Evolutionary conservation across 2,888 invertebrate genomes (phyloP).

Genomic region (Rotaria magnacalcarata): DNA sequence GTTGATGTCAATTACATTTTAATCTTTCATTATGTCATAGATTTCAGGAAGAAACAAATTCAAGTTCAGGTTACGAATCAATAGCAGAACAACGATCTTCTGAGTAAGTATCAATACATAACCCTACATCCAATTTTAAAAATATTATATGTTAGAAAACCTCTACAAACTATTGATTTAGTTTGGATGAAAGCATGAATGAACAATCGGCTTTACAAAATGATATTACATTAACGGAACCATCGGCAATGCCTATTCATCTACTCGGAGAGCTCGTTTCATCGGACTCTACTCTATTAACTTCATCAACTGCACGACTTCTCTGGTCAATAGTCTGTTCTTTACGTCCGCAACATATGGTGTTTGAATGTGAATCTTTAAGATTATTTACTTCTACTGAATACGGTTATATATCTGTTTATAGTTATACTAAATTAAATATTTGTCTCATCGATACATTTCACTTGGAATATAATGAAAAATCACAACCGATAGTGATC

Average conservation of each 20-base stretch:
- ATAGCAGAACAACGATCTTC: background rate
- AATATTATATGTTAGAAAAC: no score
- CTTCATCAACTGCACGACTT: background rate
- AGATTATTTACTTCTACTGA: background rate
- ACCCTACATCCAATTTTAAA: no score
- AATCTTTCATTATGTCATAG: background rate
- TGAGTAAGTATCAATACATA: background rate
- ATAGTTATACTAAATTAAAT: background rate
- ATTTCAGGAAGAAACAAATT: background rate
- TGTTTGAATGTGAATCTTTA: background rate
- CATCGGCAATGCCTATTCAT: background rate
- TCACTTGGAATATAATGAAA: background rate
- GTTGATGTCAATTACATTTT: no score
- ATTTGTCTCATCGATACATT: background rate
- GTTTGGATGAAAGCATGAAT: background rate
- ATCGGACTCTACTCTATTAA: background rate
- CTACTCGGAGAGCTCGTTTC: background rate
- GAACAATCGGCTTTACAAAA: background rate
- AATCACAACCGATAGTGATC: background rate
- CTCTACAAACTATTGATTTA: no score
- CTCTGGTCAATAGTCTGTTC: background rate
- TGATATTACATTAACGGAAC: background rate
- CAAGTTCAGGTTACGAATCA: background rate
- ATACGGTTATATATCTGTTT: background rate
- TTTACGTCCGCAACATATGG: background rate